Percentiles rank a stretch among this genome's conserved stretches.
Evolutionary conservation across 2,113 vertebrate species (phyloP).

Genomic region (Serranochromis macrocephalus): DNA sequence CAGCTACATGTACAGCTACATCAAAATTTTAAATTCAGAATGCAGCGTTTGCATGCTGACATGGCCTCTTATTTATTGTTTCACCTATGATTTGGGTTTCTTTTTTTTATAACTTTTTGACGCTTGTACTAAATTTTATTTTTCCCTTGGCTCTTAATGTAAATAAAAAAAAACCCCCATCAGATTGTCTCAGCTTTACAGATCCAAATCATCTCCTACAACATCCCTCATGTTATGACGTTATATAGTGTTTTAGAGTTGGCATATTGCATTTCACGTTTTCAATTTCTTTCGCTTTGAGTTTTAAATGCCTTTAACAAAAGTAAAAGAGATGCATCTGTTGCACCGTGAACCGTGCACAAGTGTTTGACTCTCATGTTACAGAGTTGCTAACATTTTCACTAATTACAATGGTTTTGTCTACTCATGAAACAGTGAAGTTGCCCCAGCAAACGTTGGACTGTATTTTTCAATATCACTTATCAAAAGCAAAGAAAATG

Average conservation of each 20-base stretch:
- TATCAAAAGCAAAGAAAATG: background rate
- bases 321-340: background rate
- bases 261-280: background rate
- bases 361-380: background rate
- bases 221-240: background rate
- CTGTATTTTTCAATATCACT: background rate
- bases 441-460: slow-evolving; percentile 34
- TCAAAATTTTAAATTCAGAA: background rate
- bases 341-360: fast-evolving
- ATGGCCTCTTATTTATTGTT: slow-evolving; percentile 19
- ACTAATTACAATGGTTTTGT: background rate
- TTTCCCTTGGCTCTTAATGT: background rate
- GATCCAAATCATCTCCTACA: background rate
- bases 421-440: slow-evolving; percentile 31
- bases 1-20: background rate
- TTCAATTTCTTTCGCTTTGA: background rate
- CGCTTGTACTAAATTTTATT: slow-evolving; percentile 27
- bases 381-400: slow-evolving; percentile 15
- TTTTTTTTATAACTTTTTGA: background rate
- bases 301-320: background rate
- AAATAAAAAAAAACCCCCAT: fast-evolving
- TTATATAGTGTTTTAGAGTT: background rate
- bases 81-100: background rate
- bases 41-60: slow-evolving; percentile 29
- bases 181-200: background rate